These are phyloP conservation scores for Xylophagus ater DNA, from an alignment of 2,888 invertebrate genomes.

Conservation along the genomic window DNA sequence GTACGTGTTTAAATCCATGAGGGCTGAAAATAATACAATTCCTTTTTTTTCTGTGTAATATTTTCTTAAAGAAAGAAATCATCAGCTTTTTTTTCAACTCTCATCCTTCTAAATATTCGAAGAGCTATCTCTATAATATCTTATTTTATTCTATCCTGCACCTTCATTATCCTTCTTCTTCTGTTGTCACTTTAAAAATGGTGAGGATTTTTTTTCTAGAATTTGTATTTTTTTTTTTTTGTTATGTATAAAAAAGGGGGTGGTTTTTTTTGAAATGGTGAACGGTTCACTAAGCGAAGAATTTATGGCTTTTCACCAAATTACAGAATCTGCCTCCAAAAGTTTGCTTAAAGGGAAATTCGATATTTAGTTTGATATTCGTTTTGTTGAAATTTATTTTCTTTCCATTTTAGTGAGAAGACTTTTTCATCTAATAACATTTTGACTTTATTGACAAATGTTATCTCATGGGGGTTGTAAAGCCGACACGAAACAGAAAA, in stretches of 20 bases:
- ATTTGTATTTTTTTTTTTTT: slow-evolving; percentile 4
- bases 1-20: background rate
- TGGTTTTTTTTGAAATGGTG: slow-evolving; percentile 4
- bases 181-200: too few relatives aligned
- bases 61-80: too few relatives aligned
- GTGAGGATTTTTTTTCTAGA: background rate
- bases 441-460: slow-evolving; percentile 17
- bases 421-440: slow-evolving; percentile 13
- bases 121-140: too few relatives aligned
- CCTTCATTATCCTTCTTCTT: too few relatives aligned
- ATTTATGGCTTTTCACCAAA: slow-evolving; percentile 15
- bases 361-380: slow-evolving; percentile 14
- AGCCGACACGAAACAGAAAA: slow-evolving; percentile 1
- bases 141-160: too few relatives aligned
- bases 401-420: background rate
- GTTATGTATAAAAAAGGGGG: slow-evolving; percentile 3
- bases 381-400: too few relatives aligned
- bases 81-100: too few relatives aligned
- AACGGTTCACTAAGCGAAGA: slow-evolving; percentile 16
- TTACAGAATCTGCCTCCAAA: too few relatives aligned
- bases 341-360: slow-evolving; percentile 11
- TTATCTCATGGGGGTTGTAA: slow-evolving; percentile 11
- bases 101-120: too few relatives aligned
- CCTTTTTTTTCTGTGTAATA: slow-evolving; percentile 3
- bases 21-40: slow-evolving; percentile 3